Base-by-base conservation (phyloP, 2,888 invertebrate genomes). In the Crocallis elinguaria region DNA sequence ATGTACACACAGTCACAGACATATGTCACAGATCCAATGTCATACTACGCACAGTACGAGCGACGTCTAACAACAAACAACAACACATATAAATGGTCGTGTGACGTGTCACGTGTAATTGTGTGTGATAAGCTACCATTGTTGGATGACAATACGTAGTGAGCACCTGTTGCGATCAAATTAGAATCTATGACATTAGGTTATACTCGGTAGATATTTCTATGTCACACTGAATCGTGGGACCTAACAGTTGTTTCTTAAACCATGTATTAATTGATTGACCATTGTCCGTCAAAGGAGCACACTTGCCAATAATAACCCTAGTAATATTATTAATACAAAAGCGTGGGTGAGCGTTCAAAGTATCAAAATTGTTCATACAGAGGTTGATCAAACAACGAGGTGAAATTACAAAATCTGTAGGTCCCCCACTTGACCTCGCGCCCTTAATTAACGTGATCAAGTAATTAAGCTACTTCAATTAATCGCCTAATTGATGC, bases 351-450 rank as follows among this genome's bases (percentile, higher is more conserved):
- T n/a, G n/a, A n/a, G n/a, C n/a, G n/a, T n/a, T n/a, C n/a, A n/a
- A n/a, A n/a, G 27, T 27, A 17, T 19, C 17, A 19, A 41, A n/a
- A 21, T 6, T 13, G 25, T 13, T 38, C 25, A 39, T 14, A 39
- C 12, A 30, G 29, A 29, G 13, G 16, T 8, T 27, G 17, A 33
- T 17, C 17, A 41, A 42, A 11, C 11, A 42, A 36, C 11, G 23
- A 41, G 49, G 37, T 42, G 29, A 36, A 36, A 39, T 25, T 29
- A 41, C 21, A 42, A 62, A 73, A 68, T 74, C 66, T 44, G 49
- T 9, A 45, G 25, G 54, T 64, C 65, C 65, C 71, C 64, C 60
- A 65, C 56, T 61, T 63, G 60, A 67, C 65, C 66, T 49, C 59
- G 32, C 46, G 49, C 57, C 51, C 51, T 42, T 46, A 64, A 51